Evolutionary conservation across 2,797 vertebrate species (phyloP).

Genomic region (Adelosebastes latens): DNA sequence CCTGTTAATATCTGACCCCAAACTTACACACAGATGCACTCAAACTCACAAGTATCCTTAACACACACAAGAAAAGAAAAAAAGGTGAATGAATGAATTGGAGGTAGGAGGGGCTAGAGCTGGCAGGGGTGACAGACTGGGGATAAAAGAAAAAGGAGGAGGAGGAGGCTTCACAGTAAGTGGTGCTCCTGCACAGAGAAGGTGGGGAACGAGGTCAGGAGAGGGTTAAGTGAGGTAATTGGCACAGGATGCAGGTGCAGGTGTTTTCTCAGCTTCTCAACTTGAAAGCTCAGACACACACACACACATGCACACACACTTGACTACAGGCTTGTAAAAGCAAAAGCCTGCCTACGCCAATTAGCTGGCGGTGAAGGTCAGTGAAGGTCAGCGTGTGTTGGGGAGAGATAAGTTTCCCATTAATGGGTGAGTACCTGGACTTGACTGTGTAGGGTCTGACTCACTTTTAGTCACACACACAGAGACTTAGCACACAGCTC

Average conservation of each 20-base stretch:
- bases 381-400: constrained; percentile 69
- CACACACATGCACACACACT: constrained; percentile 16
- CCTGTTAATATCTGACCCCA: neutral
- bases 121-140: constrained; percentile 30
- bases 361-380: constrained; percentile 78
- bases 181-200: constrained; percentile 41
- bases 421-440: constrained; percentile 64
- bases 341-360: constrained; percentile 66
- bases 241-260: constrained; percentile 62
- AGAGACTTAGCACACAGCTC: neutral
- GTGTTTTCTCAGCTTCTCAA: constrained; percentile 57
- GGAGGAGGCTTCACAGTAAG: constrained; percentile 41
- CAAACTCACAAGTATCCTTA: constrained; percentile 23
- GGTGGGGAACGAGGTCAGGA: constrained; percentile 35
- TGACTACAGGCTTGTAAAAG: constrained; percentile 56
- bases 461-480: constrained; percentile 24
- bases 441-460: constrained; percentile 54
- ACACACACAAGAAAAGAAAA: neutral
- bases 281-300: constrained; percentile 49
- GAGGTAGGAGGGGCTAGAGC: neutral
- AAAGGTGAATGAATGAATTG: constrained; percentile 4
- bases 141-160: constrained; percentile 26
- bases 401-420: constrained; percentile 77
- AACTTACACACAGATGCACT: neutral
- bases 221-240: constrained; percentile 72